Evolutionary conservation across 2,797 vertebrate genomes (phyloP).

Genomic region (Apogon talboti): DNA sequence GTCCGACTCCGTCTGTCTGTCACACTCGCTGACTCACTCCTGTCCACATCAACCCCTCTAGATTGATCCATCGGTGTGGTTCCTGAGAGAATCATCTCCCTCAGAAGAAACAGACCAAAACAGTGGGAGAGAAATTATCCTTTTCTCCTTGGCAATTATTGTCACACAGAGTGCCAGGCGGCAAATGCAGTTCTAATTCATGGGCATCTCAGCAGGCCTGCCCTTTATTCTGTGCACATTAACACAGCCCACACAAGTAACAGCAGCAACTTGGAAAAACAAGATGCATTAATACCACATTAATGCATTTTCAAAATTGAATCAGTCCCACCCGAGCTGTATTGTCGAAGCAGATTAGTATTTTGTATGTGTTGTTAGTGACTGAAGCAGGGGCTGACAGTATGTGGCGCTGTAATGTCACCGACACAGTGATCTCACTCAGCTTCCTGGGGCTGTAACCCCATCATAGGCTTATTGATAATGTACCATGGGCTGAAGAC

Average conservation of each 20-base stretch:
- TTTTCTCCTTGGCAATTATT: constrained; percentile 61
- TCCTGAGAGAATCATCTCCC: constrained; percentile 23
- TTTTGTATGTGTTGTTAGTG: constrained; percentile 36
- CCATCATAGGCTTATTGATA: constrained; percentile 52
- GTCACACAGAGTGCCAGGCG: constrained; percentile 42
- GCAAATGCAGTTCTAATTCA: constrained; percentile 48
- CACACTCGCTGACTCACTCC: constrained; percentile 27
- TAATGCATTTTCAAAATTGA: constrained; percentile 56
- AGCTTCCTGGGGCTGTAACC: constrained; percentile 42
- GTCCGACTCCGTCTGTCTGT: constrained; percentile 25
- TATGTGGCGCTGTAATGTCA: constrained; percentile 42
- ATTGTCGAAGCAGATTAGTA: constrained; percentile 46
- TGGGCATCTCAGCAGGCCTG: constrained; percentile 52
- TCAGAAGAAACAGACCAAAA: constrained; percentile 25
- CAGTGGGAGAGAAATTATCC: constrained; percentile 33
- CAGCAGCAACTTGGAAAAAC: constrained; percentile 57
- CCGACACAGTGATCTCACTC: constrained; percentile 39
- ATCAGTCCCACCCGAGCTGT: constrained; percentile 46
- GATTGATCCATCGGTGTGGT: constrained; percentile 22
- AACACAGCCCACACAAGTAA: constrained; percentile 54
- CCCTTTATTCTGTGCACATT: constrained; percentile 57
- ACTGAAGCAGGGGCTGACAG: constrained; percentile 7
- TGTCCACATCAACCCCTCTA: too few relatives aligned
- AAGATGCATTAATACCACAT: constrained; percentile 57
- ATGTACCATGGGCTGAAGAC: constrained; percentile 33